Percentiles rank a stretch among this genome's conserved stretches.
These are phyloP conservation scores for Phania funesta DNA, from an alignment of 2,888 invertebrate genomes.

Conservation along the genomic window DNA sequence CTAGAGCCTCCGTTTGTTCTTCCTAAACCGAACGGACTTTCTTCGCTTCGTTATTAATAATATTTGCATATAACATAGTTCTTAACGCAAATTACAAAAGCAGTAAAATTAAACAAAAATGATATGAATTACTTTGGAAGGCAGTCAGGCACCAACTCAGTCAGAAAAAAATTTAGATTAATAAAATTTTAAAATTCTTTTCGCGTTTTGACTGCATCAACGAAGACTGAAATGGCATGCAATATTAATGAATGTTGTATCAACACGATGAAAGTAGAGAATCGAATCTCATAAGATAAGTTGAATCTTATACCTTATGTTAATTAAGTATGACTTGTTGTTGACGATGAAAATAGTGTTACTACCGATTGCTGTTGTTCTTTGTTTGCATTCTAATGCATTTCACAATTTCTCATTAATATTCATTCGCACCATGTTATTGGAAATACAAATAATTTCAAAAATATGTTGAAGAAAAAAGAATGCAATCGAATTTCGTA, in stretches of 20 bases:
- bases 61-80: slow-evolving; percentile 36
- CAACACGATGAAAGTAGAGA: background rate
- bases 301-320: background rate
- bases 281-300: background rate
- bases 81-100: slow-evolving; percentile 2
- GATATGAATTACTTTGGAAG: slow-evolving; percentile 12
- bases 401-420: slow-evolving; percentile 52
- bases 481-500: background rate
- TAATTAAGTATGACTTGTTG: background rate
- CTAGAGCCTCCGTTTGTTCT: no score
- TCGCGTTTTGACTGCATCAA: slow-evolving; percentile 14
- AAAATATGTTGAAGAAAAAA: slow-evolving; percentile 51
- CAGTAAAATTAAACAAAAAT: background rate
- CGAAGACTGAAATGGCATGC: slow-evolving; percentile 3
- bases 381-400: slow-evolving; percentile 7
- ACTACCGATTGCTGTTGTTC: background rate
- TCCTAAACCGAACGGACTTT: no score
- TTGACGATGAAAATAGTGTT: background rate
- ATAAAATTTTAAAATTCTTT: slow-evolving; percentile 18
- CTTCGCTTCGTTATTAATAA: no score
- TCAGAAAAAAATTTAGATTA: background rate
- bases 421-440: slow-evolving; percentile 48
- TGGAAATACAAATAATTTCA: slow-evolving; percentile 41
- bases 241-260: background rate
- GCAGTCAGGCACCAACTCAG: background rate